These are phyloP conservation scores for Drosophila arawakana DNA, from an alignment of 1,140 invertebrate genomes.

Conservation along the genomic window DNA sequence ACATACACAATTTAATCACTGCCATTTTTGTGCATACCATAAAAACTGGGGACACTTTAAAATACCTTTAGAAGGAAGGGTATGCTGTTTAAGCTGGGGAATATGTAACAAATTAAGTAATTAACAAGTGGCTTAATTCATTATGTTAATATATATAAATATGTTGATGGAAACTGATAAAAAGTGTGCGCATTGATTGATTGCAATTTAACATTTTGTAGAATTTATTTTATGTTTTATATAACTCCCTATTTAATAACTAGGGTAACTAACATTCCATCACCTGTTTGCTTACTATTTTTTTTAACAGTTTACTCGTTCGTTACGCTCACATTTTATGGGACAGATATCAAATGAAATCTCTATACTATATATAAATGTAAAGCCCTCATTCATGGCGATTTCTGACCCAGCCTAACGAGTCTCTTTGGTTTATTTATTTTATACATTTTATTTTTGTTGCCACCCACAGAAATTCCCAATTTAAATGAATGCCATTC, in stretches of 20 bases:
- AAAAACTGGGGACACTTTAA: slow-evolving; percentile 20
- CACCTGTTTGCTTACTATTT: neutral
- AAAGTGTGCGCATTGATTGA: too few species aligned
- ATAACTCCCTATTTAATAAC: neutral
- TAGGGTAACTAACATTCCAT: neutral
- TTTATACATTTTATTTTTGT: neutral
- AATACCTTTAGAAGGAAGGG: slow-evolving; percentile 10
- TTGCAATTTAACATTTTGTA: too few species aligned
- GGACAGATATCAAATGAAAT: slow-evolving; percentile 32
- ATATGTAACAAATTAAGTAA: neutral
- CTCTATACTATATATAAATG: neutral
- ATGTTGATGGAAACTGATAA: too few species aligned
- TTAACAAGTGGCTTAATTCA: too few species aligned
- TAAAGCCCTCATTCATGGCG: slow-evolving; percentile 4
- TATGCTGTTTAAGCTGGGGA: neutral
- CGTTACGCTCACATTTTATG: slow-evolving; percentile 15
- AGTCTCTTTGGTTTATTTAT: neutral
- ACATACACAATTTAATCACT: slow-evolving; percentile 41
- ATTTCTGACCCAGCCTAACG: neutral
- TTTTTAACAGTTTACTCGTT: slow-evolving; percentile 17
- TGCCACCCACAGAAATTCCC: slow-evolving; percentile 6
- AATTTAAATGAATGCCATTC: slow-evolving; percentile 9
- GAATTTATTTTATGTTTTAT: too few species aligned
- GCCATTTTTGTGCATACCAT: neutral
- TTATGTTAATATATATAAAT: too few species aligned